Conservation (phyloP, 2,797 vertebrate genomes). For the Enteromius unitaeniatus region DNA sequence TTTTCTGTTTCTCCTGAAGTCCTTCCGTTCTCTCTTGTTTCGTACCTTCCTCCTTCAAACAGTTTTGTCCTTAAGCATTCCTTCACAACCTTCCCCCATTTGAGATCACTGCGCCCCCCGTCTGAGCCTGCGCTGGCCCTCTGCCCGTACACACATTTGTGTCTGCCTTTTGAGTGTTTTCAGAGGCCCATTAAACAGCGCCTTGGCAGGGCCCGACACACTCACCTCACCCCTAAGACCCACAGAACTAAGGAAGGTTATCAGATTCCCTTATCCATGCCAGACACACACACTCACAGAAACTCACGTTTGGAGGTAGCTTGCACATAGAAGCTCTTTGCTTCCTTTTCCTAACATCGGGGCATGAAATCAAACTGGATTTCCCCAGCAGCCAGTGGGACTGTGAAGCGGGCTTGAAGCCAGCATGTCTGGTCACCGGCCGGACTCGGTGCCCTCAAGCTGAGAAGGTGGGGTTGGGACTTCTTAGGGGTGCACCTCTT, state of each 20-base stretch:
- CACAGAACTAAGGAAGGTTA: constrained; percentile 82
- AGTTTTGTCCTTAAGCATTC: constrained; percentile 81
- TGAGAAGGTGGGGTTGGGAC: constrained; percentile 38
- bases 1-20: constrained; percentile 42
- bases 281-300: constrained; percentile 67
- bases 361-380: constrained; percentile 77
- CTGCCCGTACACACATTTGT: constrained; percentile 91
- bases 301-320: constrained; percentile 59
- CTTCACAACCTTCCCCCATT: constrained; percentile 79
- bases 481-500: constrained; percentile 47
- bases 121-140: constrained; percentile 80
- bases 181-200: constrained; percentile 88
- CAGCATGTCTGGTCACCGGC: constrained; percentile 40
- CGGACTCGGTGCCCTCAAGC: constrained; percentile 35
- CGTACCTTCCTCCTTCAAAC: constrained; percentile 69
- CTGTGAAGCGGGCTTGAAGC: constrained; percentile 47
- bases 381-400: constrained; percentile 62
- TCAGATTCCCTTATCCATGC: constrained; percentile 86
- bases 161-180: constrained; percentile 88
- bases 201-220: constrained; percentile 87
- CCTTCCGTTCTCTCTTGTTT: constrained; percentile 36
- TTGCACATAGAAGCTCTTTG: constrained; percentile 62
- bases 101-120: constrained; percentile 72
- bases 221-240: constrained; percentile 86
- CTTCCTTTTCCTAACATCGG: constrained; percentile 65